phyloP scores from a whole-genome alignment of 2,113 vertebrate genomes.

The Nerophis lumbriciformis region DNA sequence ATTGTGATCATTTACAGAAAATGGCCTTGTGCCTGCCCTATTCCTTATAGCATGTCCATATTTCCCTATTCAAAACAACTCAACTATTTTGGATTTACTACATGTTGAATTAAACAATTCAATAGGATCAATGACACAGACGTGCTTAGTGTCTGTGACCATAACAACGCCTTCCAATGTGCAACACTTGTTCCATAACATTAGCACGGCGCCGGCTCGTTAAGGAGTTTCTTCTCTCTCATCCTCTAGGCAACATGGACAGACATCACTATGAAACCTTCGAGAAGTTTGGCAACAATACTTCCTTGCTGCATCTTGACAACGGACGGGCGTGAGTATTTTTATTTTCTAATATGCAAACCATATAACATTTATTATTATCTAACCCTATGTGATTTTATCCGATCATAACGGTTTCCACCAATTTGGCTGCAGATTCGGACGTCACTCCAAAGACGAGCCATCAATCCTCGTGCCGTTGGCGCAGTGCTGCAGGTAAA shows the following conservation, averaged over 20 bases:
- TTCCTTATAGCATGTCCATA: no score
- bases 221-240: neutral
- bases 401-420: neutral
- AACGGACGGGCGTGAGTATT: conserved; percentile 76
- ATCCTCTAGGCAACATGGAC: conserved; percentile 79
- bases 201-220: neutral
- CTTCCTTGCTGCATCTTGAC: conserved; percentile 80
- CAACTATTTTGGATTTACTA: no score
- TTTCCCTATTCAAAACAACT: no score
- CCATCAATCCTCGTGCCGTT: conserved; percentile 77
- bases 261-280: conserved; percentile 84
- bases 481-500: conserved; percentile 78
- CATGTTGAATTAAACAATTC: no score
- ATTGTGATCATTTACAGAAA: neutral
- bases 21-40: no score
- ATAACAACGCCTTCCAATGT: no score
- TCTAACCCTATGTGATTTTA: neutral
- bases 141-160: no score
- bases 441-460: conserved; percentile 78
- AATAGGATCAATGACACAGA: no score
- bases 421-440: conserved; percentile 68
- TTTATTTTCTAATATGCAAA: neutral
- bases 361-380: no score
- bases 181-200: no score
- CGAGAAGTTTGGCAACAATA: conserved; percentile 82